A percentile compares a stretch with the other conserved stretches of the same genome.
Evolutionary conservation across 2,888 invertebrate genomes (phyloP).

Genomic region (Choristoneura rosaceana): DNA sequence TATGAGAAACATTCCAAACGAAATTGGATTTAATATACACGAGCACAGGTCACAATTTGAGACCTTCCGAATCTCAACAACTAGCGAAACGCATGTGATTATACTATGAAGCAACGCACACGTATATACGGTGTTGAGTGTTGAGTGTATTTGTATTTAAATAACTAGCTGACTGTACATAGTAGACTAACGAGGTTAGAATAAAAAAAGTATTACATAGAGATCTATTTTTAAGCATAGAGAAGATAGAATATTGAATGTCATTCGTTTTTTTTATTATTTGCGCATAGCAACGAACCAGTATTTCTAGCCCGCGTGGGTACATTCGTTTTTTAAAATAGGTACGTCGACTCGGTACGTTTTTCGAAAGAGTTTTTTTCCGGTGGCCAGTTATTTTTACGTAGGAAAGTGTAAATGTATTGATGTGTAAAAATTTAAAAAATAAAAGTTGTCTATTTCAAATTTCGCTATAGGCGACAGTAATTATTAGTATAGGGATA

Average conservation of each 20-base stretch:
- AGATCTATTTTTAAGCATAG: conserved; percentile 75
- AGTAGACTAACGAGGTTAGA: conserved; percentile 60
- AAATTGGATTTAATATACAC: conserved; percentile 42
- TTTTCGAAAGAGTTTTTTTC: conserved; percentile 49
- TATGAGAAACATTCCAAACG: conserved; percentile 49
- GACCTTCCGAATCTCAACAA: conserved; percentile 65
- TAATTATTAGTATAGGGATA: conserved; percentile 53
- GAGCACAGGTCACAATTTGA: conserved; percentile 41
- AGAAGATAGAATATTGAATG: conserved; percentile 59
- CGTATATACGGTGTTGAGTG: conserved; percentile 45
- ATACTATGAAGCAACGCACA: conserved; percentile 50
- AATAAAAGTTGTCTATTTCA: conserved; percentile 59
- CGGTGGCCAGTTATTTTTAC: conserved; percentile 70
- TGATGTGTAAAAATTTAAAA: conserved; percentile 63
- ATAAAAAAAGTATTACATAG: conserved; percentile 71
- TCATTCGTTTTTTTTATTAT: conserved; percentile 67
- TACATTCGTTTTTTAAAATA: conserved; percentile 38
- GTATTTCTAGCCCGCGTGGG: conserved; percentile 64
- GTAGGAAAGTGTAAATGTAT: conserved; percentile 65
- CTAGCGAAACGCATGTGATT: conserved; percentile 41
- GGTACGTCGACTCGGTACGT: conserved; percentile 29
- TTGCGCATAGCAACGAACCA: conserved; percentile 81
- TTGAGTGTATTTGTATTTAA: conserved; percentile 58
- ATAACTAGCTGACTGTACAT: conserved; percentile 69
- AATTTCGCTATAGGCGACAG: conserved; percentile 63